Conservation (phyloP, 1,140 invertebrate genomes). For the Leguminivora glycinivorella region DNA sequence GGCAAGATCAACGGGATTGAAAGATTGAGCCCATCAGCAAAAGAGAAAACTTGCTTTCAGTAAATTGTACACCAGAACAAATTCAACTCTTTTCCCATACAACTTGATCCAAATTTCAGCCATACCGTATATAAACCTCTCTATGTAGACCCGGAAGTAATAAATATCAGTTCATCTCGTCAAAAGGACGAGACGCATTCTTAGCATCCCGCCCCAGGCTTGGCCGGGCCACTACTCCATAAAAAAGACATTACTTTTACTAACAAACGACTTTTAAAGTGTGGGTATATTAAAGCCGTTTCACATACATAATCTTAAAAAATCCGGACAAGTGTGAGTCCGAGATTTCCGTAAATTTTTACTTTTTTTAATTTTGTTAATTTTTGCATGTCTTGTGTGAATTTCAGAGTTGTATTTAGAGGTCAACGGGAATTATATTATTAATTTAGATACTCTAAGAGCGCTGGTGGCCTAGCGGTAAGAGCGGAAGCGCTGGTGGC, state of each 20-base stretch:
- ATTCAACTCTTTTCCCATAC: background rate
- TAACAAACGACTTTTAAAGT: background rate
- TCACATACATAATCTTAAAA: no score
- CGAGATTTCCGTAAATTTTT: no score
- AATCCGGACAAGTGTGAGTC: no score
- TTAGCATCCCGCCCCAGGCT: background rate
- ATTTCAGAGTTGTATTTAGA: no score
- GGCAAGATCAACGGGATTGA: no score
- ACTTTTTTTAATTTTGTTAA: no score
- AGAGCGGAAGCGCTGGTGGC: no score
- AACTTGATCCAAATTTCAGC: background rate
- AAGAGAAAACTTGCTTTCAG: background rate
- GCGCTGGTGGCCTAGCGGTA: no score
- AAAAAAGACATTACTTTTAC: slow-evolving; percentile 5
- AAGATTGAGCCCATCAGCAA: background rate
- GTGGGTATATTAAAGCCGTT: no score
- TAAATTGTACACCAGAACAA: background rate
- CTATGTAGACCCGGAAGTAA: background rate
- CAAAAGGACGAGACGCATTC: background rate
- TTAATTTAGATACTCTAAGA: no score
- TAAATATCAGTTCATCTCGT: background rate
- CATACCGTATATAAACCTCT: background rate
- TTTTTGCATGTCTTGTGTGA: no score
- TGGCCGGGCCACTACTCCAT: background rate
- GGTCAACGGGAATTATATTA: background rate